phyloP scores from a whole-genome alignment of 2,797 vertebrate species.

The Lepilemur septentrionalis region DNA sequence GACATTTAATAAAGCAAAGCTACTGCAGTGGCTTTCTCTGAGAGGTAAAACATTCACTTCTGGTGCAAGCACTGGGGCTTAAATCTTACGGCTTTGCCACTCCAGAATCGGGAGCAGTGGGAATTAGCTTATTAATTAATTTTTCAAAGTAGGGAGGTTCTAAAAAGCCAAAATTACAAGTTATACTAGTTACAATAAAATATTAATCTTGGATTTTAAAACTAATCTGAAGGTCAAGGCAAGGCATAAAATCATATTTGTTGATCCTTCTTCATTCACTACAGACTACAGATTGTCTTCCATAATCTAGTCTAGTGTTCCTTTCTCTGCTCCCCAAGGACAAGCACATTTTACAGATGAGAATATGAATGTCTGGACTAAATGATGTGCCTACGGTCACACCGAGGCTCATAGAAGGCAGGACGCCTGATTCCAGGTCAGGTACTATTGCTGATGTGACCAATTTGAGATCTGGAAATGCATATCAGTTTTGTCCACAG shows the following conservation, averaged over 20 bases:
- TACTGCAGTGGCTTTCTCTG: neutral
- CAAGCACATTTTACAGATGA: neutral
- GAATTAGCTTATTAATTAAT: neutral
- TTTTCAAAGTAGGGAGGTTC: neutral
- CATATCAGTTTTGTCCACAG: neutral
- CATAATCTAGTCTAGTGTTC: neutral
- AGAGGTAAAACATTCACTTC: neutral
- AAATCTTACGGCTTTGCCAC: neutral
- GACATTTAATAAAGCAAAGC: neutral
- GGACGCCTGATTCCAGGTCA: neutral
- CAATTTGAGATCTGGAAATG: neutral
- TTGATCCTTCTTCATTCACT: neutral
- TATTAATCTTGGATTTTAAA: neutral
- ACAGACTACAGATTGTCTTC: neutral
- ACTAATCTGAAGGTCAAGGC: neutral
- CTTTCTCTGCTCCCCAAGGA: neutral
- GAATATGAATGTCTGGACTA: neutral
- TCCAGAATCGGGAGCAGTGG: neutral
- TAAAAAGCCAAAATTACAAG: neutral
- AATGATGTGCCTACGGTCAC: neutral
- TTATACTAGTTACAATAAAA: slow-evolving; percentile 7
- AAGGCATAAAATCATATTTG: neutral
- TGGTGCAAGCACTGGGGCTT: neutral
- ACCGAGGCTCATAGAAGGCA: accelerated
- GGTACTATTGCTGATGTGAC: neutral